Evolutionary conservation across 2,888 invertebrate genomes (phyloP), one percentile per base, ranked within the genome.

Genomic region (Hofmannophila pseudospretella): DNA sequence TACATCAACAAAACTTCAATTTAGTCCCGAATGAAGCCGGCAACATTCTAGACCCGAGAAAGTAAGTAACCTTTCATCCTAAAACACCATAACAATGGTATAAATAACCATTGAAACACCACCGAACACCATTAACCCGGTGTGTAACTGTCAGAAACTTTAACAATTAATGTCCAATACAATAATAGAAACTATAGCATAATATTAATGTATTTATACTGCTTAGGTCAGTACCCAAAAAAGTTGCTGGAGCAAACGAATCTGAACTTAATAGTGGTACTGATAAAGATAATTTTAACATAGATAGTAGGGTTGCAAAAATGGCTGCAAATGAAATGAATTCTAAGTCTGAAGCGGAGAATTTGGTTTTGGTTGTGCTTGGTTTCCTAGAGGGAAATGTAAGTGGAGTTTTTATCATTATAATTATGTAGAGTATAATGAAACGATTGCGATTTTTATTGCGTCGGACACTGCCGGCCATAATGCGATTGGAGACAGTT

Each of bases 121-220:
- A 59, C 63, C 67, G 58, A 63, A 66, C 51, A 55, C 74, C 75
- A 82, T 84, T 80, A 81, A 71, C 67, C 68, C 71, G 53, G 51
- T 58, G 58, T 71, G 74, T 74, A 71, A 69, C 76, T 75, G 81
- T 76, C 78, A 73, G 64, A 53, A 76, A 77, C 74, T 80, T 75
- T 69, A 70, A 82, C 81, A 81, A 82, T 82, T 78, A 80, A 75
- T 67, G 64, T 62, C 50, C 53, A 60, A 53, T 53, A 57, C 68
- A 75, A 79, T 84, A 79, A 84, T 80, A 76, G 78, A 80, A 81
- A 80, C 78, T 81, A 72, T 64, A 61, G 63, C 58, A 81, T 70
- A 82, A 80, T 70, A 84, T 81, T 80, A 82, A 82, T 82, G 73
- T 78, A 80, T 80, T 77, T 77, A 73, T 63, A 61, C 58, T 48